Conservation (phyloP, 2,888 invertebrate genomes). For the Ischnus inquisitorius region DNA sequence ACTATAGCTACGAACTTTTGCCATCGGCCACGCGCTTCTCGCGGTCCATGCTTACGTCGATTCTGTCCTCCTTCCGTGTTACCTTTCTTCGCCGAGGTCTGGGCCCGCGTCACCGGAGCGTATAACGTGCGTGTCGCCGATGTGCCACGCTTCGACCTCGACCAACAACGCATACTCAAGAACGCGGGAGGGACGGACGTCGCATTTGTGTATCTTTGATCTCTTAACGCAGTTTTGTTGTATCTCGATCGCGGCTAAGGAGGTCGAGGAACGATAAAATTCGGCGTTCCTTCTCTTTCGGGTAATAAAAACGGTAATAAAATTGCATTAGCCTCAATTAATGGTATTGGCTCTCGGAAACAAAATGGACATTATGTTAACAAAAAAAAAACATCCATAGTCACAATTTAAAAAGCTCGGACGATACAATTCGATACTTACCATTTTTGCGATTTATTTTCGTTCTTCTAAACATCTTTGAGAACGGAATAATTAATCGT, state of each 20-base stretch:
- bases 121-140: slow-evolving; percentile 21
- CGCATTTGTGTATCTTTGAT: slow-evolving; percentile 23
- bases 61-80: slow-evolving; percentile 65
- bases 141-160: slow-evolving; percentile 51
- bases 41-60: slow-evolving; percentile 48
- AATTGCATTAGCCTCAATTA: slow-evolving; percentile 3
- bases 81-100: slow-evolving; percentile 64
- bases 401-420: no score
- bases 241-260: slow-evolving; percentile 19
- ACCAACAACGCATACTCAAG: slow-evolving; percentile 47
- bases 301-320: slow-evolving; percentile 14
- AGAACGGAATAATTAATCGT: no score
- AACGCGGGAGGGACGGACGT: background rate
- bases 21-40: slow-evolving; percentile 34
- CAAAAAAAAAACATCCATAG: no score
- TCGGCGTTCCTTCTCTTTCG: background rate
- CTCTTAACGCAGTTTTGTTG: slow-evolving; percentile 9
- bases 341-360: slow-evolving; percentile 17
- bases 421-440: no score
- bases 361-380: background rate
- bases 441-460: no score
- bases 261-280: background rate
- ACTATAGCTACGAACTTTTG: background rate
- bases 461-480: no score
- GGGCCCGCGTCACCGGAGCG: slow-evolving; percentile 55